These are phyloP conservation scores for Misgurnus mizolepis DNA, from an alignment of 2,113 vertebrate genomes.

Conservation along the genomic window DNA sequence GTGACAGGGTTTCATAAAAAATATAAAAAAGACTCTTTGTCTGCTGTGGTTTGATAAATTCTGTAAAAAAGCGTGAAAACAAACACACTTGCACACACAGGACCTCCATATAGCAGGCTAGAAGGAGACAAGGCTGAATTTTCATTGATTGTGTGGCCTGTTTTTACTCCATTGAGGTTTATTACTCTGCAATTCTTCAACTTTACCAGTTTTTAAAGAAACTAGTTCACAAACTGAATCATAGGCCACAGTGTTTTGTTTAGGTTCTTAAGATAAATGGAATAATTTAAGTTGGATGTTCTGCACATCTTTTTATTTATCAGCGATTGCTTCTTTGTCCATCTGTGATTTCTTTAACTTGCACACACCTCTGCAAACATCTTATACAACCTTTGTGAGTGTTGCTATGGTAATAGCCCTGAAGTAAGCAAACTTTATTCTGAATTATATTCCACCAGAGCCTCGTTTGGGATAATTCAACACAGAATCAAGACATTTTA, in stretches of 20 bases:
- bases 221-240: not conserved
- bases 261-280: not conserved
- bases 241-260: not conserved
- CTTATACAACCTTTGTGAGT: not conserved
- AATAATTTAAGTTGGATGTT: not conserved
- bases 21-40: not conserved
- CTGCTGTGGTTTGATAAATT: slow-evolving; percentile 7
- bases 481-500: slow-evolving; percentile 19
- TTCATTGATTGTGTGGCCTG: not conserved
- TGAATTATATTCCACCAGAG: slow-evolving; percentile 33
- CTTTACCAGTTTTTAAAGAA: not conserved
- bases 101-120: not conserved
- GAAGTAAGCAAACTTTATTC: slow-evolving; percentile 6
- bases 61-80: not conserved
- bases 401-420: slow-evolving; percentile 6
- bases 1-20: not conserved
- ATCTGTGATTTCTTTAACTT: not conserved
- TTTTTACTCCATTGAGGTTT: not conserved
- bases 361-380: not conserved
- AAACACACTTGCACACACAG: slow-evolving; percentile 2
- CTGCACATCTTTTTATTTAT: not conserved
- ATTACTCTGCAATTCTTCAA: not conserved
- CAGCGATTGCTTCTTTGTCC: not conserved
- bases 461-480: slow-evolving; percentile 15
- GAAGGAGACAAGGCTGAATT: not conserved